Evolutionary conservation across 2,113 vertebrate species (phyloP).

Genomic region (Lampris megalopsis): DNA sequence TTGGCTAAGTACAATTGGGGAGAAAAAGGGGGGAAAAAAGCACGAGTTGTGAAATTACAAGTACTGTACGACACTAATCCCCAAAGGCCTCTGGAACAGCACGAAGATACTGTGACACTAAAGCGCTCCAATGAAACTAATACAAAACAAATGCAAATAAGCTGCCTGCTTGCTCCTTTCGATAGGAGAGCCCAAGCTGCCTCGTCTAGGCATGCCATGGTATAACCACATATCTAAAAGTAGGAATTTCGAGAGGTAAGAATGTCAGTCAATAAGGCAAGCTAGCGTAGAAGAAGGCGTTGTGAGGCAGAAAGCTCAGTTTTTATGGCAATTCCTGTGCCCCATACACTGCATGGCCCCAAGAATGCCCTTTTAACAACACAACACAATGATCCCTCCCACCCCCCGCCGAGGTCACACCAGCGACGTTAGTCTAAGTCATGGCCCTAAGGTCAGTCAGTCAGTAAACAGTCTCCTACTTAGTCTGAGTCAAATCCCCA

Average conservation of each 20-base stretch:
- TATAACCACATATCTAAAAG: constrained; percentile 23
- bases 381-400: no score
- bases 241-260: background rate
- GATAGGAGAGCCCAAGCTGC: constrained; percentile 21
- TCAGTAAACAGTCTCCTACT: no score
- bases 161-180: constrained; percentile 31
- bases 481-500: no score
- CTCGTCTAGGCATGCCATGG: background rate
- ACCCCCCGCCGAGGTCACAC: no score
- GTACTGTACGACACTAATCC: constrained; percentile 38
- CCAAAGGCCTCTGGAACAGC: constrained; percentile 23
- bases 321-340: no score
- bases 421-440: no score
- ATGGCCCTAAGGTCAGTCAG: no score
- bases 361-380: no score
- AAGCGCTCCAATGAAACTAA: constrained; percentile 17
- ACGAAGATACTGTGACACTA: constrained; percentile 35
- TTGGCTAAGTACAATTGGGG: no score
- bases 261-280: background rate
- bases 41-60: constrained; percentile 47
- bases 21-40: constrained; percentile 10
- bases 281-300: no score
- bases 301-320: no score
- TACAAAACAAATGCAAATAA: constrained; percentile 46
- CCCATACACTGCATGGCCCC: no score